Evolutionary conservation across 2,888 invertebrate species (phyloP), one percentile per base, ranked within the genome.

Genomic region (Branchellion lobata): DNA sequence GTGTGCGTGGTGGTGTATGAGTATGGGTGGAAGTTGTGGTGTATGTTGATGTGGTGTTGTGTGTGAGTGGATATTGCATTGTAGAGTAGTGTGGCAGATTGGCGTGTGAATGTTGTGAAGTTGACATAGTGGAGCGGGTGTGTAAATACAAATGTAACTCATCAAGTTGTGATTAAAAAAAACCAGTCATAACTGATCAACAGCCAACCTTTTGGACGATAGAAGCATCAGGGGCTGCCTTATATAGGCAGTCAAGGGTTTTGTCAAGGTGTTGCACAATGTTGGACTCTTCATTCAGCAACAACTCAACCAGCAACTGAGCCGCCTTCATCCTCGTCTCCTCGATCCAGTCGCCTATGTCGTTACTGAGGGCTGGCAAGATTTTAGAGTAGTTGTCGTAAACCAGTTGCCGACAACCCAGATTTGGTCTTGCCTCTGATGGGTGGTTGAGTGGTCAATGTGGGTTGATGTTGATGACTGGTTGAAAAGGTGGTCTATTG

Each of bases 361-460:
- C 94, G 85, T 87, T 89, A 71, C 90, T 88, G 83, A 94, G 89
- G 57, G 92, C 93, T 31, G 91, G 91, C 18, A 93, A 88, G 82
- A 94, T 91, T 83, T 86, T 86, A 47, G 91, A 90, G 81, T 93
- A 89, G 85, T 94, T 92, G 80, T 91, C 90, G 85, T 92, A 92
- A 0, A 93, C 92, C 74, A 96, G 87, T 1, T 90, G 90, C 11
- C 95, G 91, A 85, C 96, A 96, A 0, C 95, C 95, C 29, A 95
- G 89, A 84, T 93, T 93, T 0, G 95, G 95, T n/a, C 95, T 90
- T 80, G 89, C 89, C 21, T 24, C 61, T 57, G 21, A 14, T 5
- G 40, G 40, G 40, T 40, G 40, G 5, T 40, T 5, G 5, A 14
- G 40, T 40, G 40, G 40, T 40, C 8, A 40, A 8, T 5, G 40